Base-by-base conservation (phyloP, 2,113 vertebrate genomes). In the Eonycteris spelaea region DNA sequence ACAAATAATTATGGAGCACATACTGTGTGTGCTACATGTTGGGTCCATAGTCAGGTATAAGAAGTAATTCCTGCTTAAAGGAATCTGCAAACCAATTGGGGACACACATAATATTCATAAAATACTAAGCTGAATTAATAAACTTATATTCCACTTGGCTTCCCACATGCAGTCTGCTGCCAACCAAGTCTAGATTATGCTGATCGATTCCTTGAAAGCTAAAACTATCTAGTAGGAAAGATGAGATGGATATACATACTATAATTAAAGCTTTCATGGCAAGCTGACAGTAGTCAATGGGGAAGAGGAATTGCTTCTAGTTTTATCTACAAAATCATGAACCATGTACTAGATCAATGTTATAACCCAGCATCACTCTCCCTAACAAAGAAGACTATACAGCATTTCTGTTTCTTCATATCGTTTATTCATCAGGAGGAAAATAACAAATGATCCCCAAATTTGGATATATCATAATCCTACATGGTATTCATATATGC, bases 321-420 rank as follows among this genome's bases (percentile, higher is more conserved):
- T 88, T 91, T 97, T 80, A 86, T 40, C 43, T 70, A 45, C 15
- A 79, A 91, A 89, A 83, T 43, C 95, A 53, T 19, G 55, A 84
- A 65, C 22, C 24, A 18, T 22, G 3, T 63, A 28, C 16, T 35
- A 65, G 68, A 63, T 30, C n/a, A 74, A 2, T 57, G 45, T 38
- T 35, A 67, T 55, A 59, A 85, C 2, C 67, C 24, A 61, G 33
- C 24, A 45, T 26, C 19, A 48, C 19, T 59, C 78, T 65, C 35
- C 24, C 80, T 67, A 78, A 45, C 16, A 38, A 55, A 92, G 67
- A 93, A 35, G 48, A 35, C 55, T 18, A 3, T 8, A 4, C 8
- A 51, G 9, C n/a, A 71, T 85, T 92, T 94, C 26, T 61, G 3
- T 38, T 92, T 61, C 48, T 70, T 30, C 2, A n/a, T 19, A 57